phyloP scores from a whole-genome alignment of 2,888 invertebrate species.

The Arenicola marina region DNA sequence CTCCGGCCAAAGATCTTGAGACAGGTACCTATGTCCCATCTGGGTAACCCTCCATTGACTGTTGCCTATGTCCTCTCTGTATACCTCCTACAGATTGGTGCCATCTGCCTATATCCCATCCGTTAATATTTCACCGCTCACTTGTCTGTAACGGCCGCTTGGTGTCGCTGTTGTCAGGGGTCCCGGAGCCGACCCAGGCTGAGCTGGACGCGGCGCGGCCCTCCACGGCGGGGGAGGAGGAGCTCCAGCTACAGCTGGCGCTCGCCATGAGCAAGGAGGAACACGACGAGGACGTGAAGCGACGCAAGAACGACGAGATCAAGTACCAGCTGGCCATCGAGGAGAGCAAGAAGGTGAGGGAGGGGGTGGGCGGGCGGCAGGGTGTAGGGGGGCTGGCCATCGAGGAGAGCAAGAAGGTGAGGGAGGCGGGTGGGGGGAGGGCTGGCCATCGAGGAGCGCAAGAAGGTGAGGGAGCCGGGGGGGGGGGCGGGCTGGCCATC shows the following conservation, averaged over 20 bases:
- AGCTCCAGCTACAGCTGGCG: conserved; percentile 95
- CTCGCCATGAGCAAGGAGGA: conserved; percentile 98
- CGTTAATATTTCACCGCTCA: neutral
- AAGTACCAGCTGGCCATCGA: conserved; percentile 92
- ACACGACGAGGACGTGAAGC: conserved; percentile 93
- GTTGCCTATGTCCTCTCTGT: neutral
- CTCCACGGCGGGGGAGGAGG: conserved; percentile 93
- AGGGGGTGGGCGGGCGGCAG: too few relatives aligned
- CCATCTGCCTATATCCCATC: neutral
- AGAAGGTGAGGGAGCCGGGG: conserved; percentile 92
- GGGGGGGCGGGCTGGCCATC: conserved; percentile 90
- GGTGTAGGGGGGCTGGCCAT: too few relatives aligned
- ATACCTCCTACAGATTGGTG: neutral
- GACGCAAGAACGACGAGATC: conserved; percentile 92
- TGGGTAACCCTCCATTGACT: neutral
- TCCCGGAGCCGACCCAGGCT: conserved; percentile 8
- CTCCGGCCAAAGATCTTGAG: too few relatives aligned
- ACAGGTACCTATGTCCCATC: too few relatives aligned
- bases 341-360: conserved; percentile 70
- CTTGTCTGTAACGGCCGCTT: too few relatives aligned
- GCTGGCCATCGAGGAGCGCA: too few relatives aligned
- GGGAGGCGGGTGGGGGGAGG: conserved; percentile 94
- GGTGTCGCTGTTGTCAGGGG: too few relatives aligned
- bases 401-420: conserved; percentile 98
- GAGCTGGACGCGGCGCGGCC: conserved; percentile 84